phyloP scores from a whole-genome alignment of 2,888 invertebrate genomes.

The Mimumesa dahlbomi region DNA sequence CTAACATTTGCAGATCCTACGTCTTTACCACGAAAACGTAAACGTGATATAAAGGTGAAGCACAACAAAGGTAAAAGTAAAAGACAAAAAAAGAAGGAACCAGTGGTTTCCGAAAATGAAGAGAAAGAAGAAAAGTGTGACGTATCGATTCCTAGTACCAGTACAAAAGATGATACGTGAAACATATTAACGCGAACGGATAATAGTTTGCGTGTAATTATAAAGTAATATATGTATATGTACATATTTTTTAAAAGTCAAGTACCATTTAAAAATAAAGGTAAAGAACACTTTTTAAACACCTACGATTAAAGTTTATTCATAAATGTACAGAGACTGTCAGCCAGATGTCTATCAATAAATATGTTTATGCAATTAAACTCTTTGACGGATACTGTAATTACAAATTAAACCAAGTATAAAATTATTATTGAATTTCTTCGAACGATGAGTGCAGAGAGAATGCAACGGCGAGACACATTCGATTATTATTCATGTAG shows the following conservation, averaged over 20 bases:
- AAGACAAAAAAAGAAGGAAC: slow-evolving; percentile 22
- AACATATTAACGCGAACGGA: too few relatives aligned
- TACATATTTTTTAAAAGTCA: too few relatives aligned
- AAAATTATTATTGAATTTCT: slow-evolving; percentile 55
- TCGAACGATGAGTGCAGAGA: slow-evolving; percentile 47
- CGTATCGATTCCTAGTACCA: not conserved
- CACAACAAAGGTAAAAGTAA: slow-evolving; percentile 23
- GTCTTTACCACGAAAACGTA: slow-evolving; percentile 70
- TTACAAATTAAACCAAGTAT: slow-evolving; percentile 62
- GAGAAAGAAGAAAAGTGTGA: slow-evolving; percentile 15
- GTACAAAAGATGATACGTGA: not conserved
- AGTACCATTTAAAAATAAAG: slow-evolving; percentile 25
- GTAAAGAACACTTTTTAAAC: slow-evolving; percentile 16
- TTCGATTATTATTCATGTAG: slow-evolving; percentile 33
- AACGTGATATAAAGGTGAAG: slow-evolving; percentile 37
- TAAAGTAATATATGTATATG: not conserved
- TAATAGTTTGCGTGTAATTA: not conserved
- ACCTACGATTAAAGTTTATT: slow-evolving; percentile 70
- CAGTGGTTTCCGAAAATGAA: slow-evolving; percentile 13
- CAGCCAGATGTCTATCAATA: slow-evolving; percentile 71
- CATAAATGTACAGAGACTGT: slow-evolving; percentile 70
- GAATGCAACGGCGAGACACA: slow-evolving; percentile 56
- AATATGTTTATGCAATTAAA: slow-evolving; percentile 73
- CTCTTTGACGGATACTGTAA: slow-evolving; percentile 64
- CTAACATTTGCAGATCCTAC: slow-evolving; percentile 71